Base-by-base conservation (phyloP, 1,140 invertebrate genomes). In the Drosophila nigrodunni region DNA sequence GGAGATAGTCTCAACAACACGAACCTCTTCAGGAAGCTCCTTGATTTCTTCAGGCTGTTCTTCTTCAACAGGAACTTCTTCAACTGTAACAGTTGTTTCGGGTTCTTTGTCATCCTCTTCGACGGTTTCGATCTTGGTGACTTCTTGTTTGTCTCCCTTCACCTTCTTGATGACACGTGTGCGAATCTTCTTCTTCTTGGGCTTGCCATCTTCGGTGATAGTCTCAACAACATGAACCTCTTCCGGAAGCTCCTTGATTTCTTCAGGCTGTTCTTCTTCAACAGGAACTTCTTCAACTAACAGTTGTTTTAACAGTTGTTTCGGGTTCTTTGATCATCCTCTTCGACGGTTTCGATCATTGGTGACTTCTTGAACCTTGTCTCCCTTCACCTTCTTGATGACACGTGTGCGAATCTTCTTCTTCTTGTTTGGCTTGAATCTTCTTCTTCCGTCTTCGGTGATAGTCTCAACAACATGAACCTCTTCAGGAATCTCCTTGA, bases 21-120 rank as follows among this genome's bases (percentile, higher is more conserved):
- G 65, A 57, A 67, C 52, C 10, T 74, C 72, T n/a, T 67, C 72
- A 11, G 59, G 47, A 47, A 61, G 54, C 30, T 65, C 64, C 35
- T 61, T 49, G 34, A 67, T 35, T 50, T 37, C 47, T 46, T 68
- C 54, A 9, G 37, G 39, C 30, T 52, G 43, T 59, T 66, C 44
- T 44, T 58, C 59, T 37, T 61, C 52, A 2, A 58, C 43, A 30
- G 52, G 30, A 35, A 37, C 54, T 18, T 79, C 74, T 69, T 87
- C 77, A 3, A 77, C 34, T 30, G 68, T 81, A 4, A 88, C 81
- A 44, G 82, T 86, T n/a, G 80, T 91, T 64, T 91, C 74, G 37
- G 91, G 82, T 37, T 82, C 43, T 67, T 91, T 81, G 37, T 87
- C 91, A 55, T 92, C 82, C 74, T 93, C 91, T 80, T 93, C 91